phyloP scores from a whole-genome alignment of 2,113 vertebrate genomes.

The Microtus pennsylvanicus region DNA sequence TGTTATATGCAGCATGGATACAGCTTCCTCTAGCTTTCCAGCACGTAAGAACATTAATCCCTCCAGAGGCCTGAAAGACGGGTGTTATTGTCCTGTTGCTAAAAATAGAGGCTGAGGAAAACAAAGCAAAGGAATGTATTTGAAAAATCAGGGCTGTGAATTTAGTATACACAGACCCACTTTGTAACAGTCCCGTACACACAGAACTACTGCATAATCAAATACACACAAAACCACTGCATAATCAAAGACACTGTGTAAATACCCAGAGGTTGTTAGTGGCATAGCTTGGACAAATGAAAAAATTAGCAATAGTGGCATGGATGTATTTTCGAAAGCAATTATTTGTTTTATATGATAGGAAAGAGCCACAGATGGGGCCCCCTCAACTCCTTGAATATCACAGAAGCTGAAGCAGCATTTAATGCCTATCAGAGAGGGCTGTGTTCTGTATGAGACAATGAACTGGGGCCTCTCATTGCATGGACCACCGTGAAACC shows the following conservation, averaged over 20 bases:
- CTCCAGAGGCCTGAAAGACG: not conserved
- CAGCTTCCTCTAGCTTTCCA: conserved; percentile 32
- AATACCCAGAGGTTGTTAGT: conserved; percentile 74
- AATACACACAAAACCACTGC: conserved; percentile 12
- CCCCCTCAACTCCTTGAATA: not conserved
- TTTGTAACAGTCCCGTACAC: conserved; percentile 40
- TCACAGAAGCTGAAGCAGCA: conserved; percentile 26
- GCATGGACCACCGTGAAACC: not conserved
- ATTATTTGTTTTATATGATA: conserved; percentile 74
- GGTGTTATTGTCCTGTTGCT: conserved; percentile 20
- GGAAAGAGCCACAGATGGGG: conserved; percentile 64
- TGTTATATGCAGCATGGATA: conserved; percentile 6
- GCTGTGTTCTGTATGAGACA: not conserved
- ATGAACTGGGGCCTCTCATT: not conserved
- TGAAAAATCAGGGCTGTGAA: not conserved
- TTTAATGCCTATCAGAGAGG: not conserved
- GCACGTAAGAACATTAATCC: conserved; percentile 8
- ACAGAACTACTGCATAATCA: conserved; percentile 61
- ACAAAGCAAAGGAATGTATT: conserved; percentile 47
- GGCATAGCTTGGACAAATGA: conserved; percentile 65
- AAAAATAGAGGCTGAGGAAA: conserved; percentile 52
- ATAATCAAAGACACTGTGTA: conserved; percentile 75
- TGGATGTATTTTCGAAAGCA: conserved; percentile 62
- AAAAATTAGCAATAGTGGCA: conserved; percentile 73
- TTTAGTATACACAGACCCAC: not conserved